A percentile compares a stretch with the other conserved stretches of the same genome.
Evolutionary conservation across 2,888 invertebrate genomes (phyloP).

Genomic region (Molorchus minor): DNA sequence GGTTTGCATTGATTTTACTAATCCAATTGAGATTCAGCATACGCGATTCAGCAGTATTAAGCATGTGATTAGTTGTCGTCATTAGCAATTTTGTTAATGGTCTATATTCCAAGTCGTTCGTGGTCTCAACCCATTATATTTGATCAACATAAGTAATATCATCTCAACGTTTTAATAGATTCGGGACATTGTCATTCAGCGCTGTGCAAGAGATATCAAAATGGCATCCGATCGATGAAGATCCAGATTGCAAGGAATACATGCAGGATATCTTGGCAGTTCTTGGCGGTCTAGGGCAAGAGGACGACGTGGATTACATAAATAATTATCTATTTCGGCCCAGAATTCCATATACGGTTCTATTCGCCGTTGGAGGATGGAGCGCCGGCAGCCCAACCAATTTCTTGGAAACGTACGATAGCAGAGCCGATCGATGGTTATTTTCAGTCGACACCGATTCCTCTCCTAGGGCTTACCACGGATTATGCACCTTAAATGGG

Average conservation of each 20-base stretch:
- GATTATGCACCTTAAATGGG: slow-evolving; percentile 75
- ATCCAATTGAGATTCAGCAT: too few relatives aligned
- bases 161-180: slow-evolving; percentile 59
- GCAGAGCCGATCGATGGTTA: slow-evolving; percentile 82
- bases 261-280: slow-evolving; percentile 48
- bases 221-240: slow-evolving; percentile 46
- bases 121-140: too few relatives aligned
- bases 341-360: slow-evolving; percentile 78
- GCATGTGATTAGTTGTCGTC: too few relatives aligned
- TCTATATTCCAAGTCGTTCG: too few relatives aligned
- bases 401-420: slow-evolving; percentile 81
- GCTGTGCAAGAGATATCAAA: slow-evolving; percentile 47
- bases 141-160: too few relatives aligned
- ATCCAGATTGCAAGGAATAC: slow-evolving; percentile 52
- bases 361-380: slow-evolving; percentile 89
- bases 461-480: slow-evolving; percentile 81
- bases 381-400: slow-evolving; percentile 84
- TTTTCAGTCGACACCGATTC: slow-evolving; percentile 73
- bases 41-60: too few relatives aligned
- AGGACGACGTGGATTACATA: slow-evolving; percentile 39
- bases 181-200: slow-evolving; percentile 67
- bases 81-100: too few relatives aligned
- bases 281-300: slow-evolving; percentile 37
- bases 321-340: slow-evolving; percentile 62
- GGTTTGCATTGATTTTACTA: too few relatives aligned